Conservation (phyloP, 2,888 invertebrate genomes). For the Ypsolopha sequella region DNA sequence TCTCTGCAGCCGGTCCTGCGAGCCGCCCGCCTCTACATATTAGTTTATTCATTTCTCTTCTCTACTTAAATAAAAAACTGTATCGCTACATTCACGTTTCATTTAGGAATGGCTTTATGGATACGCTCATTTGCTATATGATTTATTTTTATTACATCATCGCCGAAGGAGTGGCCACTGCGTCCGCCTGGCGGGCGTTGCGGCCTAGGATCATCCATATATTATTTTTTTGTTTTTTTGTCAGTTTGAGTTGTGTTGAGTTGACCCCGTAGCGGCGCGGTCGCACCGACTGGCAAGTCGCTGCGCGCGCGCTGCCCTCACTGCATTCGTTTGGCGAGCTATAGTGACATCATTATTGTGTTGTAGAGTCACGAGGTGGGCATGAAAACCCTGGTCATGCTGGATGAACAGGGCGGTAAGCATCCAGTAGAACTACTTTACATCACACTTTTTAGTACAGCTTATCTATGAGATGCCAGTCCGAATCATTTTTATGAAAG, state of each 20-base stretch:
- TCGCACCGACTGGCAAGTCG: conserved; percentile 27
- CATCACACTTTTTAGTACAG: conserved; percentile 65
- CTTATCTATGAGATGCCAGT: conserved; percentile 64
- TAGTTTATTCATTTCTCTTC: conserved; percentile 58
- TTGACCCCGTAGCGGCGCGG: conserved; percentile 33
- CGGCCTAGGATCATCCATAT: conserved; percentile 40
- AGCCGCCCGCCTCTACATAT: conserved; percentile 37
- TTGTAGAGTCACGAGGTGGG: conserved; percentile 99
- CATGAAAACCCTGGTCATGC: conserved; percentile 99
- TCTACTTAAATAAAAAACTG: conserved; percentile 39
- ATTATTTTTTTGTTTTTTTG: conserved; percentile 51
- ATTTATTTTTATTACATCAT: conserved; percentile 39
- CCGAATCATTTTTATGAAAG: conserved; percentile 48
- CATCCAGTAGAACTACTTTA: conserved; percentile 73
- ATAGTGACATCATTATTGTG: conserved; percentile 73
- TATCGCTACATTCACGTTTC: conserved; percentile 61
- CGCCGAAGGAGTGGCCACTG: conserved; percentile 17
- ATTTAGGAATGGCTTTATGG: conserved; percentile 66
- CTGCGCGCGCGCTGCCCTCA: conserved; percentile 21
- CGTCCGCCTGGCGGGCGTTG: conserved; percentile 15
- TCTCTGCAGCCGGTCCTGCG: neutral
- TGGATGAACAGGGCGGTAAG: conserved; percentile 99
- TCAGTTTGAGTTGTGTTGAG: conserved; percentile 45
- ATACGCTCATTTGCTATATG: conserved; percentile 61
- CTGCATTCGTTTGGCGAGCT: conserved; percentile 29